Evolutionary conservation across 2,888 invertebrate genomes (phyloP), one percentile per base, ranked within the genome.

Genomic region (Sycophila texana): DNA sequence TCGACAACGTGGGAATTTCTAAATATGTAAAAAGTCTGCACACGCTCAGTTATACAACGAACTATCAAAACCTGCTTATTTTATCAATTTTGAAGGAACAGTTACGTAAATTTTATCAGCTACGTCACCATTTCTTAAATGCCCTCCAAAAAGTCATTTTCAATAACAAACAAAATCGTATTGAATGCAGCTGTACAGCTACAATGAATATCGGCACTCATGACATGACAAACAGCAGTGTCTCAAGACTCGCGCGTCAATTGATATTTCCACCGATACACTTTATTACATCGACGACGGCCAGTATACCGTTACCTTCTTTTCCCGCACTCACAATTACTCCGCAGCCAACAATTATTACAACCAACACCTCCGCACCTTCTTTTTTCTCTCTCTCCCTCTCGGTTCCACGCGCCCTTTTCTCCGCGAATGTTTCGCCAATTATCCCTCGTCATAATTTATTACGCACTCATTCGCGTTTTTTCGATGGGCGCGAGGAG

Each of bases 271-370:
- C 53, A 70, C 68, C 74, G 74, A 63, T 39, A 12, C 63, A 12
- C 63, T 26, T 66, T 66, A 74, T 79, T 74, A 74, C 39, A 39
- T 39, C 39, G 39, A 10, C 74, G 58, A 7, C 74, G 58, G 30
- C 49, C 51, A 72, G 73, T 68, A 18, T 73, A n/a, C 74, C 78
- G 73, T 77, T 72, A 77, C 39, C 26, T 71, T 22, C 14, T 71
- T 65, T 55, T 68, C 61, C 68, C 60, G 20, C 18, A 12, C 68
- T 20, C 71, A 76, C 68, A 63, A 76, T 76, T 76, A 76, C 76
- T 76, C 47, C 49, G 61, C 70, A 30, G 51, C 22, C 20, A 63
- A 76, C 70, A 63, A 76, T 76, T 61, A 76, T 76, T 70, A 68
- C 75, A 53, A 61, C 53, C 51, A 12, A 26, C 10, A 39, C 47